Evolutionary conservation across 1,140 invertebrate genomes (phyloP).

Genomic region (Littorina saxatilis): DNA sequence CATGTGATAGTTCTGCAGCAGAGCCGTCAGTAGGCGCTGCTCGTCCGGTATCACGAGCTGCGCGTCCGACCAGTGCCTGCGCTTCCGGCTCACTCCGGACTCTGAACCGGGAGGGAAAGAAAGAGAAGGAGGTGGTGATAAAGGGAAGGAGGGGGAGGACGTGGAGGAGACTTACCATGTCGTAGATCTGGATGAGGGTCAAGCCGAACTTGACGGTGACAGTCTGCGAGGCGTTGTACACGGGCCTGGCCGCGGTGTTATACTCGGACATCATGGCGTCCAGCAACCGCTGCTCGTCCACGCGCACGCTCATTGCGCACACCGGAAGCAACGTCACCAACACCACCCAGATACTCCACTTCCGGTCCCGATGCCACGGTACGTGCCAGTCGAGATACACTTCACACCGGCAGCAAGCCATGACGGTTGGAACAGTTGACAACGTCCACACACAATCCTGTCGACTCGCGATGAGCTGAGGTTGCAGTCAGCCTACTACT

Average conservation of each 20-base stretch:
- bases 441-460: neutral
- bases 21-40: constrained; percentile 60
- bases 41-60: constrained; percentile 58
- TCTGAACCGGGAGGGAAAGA: constrained; percentile 31
- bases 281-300: constrained; percentile 66
- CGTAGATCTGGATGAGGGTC: constrained; percentile 99
- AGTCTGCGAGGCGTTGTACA: constrained; percentile 97
- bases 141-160: neutral
- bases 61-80: neutral
- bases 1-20: constrained; percentile 89
- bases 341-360: neutral
- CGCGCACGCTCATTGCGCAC: constrained; percentile 37
- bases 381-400: neutral
- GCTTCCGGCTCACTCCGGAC: constrained; percentile 7
- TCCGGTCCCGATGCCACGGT: neutral
- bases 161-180: constrained; percentile 91
- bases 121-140: neutral
- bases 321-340: constrained; percentile 36
- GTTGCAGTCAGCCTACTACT: neutral
- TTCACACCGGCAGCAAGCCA: neutral
- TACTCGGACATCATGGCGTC: constrained; percentile 80
- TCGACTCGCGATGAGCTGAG: neutral
- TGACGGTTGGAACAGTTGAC: neutral
- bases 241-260: constrained; percentile 97
- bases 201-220: constrained; percentile 97